Evolutionary conservation across 2,888 invertebrate genomes (phyloP).

Genomic region (Bhutanitis thaidina): DNA sequence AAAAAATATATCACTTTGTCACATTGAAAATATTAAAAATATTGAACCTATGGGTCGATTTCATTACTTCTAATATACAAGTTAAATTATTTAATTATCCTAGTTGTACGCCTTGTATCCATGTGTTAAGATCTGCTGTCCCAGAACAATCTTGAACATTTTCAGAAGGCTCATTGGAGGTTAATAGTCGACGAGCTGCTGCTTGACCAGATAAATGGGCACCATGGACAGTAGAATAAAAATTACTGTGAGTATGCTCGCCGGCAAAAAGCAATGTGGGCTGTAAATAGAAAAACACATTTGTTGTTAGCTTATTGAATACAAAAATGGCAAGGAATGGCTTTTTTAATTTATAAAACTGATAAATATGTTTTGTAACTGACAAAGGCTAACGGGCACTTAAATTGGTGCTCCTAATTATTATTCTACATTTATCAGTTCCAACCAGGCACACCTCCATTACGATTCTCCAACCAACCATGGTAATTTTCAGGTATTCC

Average conservation of each 20-base stretch:
- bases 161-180: constrained; percentile 81
- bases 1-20: constrained; percentile 21
- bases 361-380: too few species aligned
- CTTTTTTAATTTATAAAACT: too few species aligned
- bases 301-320: not conserved
- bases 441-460: too few species aligned
- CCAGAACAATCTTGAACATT: constrained; percentile 86
- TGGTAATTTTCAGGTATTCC: too few species aligned
- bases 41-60: constrained; percentile 26
- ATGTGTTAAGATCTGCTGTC: constrained; percentile 90
- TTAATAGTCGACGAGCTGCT: constrained; percentile 86
- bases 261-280: constrained; percentile 94
- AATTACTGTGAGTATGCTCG: constrained; percentile 96
- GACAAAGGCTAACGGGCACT: too few species aligned
- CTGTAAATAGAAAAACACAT: constrained; percentile 58
- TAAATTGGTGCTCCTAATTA: too few species aligned
- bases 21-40: constrained; percentile 30
- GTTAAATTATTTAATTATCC: constrained; percentile 36
- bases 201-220: constrained; percentile 93
- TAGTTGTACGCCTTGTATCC: constrained; percentile 93
- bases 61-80: constrained; percentile 18
- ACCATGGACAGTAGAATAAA: constrained; percentile 97
- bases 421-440: too few species aligned
- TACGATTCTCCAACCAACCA: too few species aligned
- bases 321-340: too few species aligned